A percentile compares a stretch with the other conserved stretches of the same genome.
Conservation (phyloP, 2,797 vertebrate genomes). For the Centroberyx gerrardi region DNA sequence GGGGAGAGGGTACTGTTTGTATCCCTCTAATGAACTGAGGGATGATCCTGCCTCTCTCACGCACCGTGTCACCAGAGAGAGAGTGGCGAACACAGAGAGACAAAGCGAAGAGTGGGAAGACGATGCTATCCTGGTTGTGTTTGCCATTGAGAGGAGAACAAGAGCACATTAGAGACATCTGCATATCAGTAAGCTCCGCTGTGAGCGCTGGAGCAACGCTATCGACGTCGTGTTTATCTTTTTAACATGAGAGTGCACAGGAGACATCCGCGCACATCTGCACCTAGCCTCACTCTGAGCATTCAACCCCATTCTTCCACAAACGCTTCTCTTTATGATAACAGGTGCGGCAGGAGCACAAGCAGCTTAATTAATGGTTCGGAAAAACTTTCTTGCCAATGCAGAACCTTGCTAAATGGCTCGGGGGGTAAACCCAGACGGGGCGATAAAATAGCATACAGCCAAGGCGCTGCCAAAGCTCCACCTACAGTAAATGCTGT, state of each 20-base stretch:
- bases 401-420: constrained; percentile 54
- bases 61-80: constrained; percentile 39
- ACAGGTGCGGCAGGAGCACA: constrained; percentile 33
- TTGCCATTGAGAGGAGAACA: constrained; percentile 12
- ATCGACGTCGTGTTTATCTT: background rate
- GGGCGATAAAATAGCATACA: constrained; percentile 56
- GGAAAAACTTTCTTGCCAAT: constrained; percentile 29
- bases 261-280: background rate
- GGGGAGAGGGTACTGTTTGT: constrained; percentile 73
- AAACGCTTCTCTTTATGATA: background rate
- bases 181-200: background rate
- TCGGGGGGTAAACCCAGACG: constrained; percentile 50
- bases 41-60: constrained; percentile 58
- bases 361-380: constrained; percentile 23
- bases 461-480: constrained; percentile 43
- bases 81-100: constrained; percentile 4
- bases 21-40: constrained; percentile 75
- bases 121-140: background rate
- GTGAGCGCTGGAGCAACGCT: background rate
- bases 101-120: constrained; percentile 4
- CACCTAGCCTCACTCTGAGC: background rate
- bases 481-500: constrained; percentile 47
- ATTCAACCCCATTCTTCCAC: background rate
- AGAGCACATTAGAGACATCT: background rate
- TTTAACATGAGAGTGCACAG: background rate